A percentile compares a stretch with the other conserved stretches of the same genome.
phyloP scores from a whole-genome alignment of 2,113 vertebrate genomes.

The Psittacara wagleri region DNA sequence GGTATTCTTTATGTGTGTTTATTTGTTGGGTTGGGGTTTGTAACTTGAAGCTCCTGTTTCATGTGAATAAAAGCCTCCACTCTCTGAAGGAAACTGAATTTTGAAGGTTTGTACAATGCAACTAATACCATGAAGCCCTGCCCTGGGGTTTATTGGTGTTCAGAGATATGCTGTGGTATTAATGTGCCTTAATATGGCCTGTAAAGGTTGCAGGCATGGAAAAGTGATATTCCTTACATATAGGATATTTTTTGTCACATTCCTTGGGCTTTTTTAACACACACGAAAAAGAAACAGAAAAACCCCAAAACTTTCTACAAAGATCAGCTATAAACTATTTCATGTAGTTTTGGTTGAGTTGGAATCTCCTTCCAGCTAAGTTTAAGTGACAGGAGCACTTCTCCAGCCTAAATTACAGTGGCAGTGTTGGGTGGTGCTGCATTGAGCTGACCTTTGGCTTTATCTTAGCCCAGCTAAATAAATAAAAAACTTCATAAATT shows the following conservation, averaged over 20 bases:
- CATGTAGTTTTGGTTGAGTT: neutral
- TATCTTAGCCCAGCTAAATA: slow-evolving; percentile 1
- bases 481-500: slow-evolving; percentile 43
- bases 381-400: slow-evolving; percentile 17
- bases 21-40: neutral
- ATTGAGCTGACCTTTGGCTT: slow-evolving; percentile 39
- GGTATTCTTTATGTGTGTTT: neutral
- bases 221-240: neutral
- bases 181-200: neutral
- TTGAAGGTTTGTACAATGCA: neutral
- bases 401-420: slow-evolving; percentile 31
- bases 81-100: neutral
- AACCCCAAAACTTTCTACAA: neutral
- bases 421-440: neutral
- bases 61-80: neutral
- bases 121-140: neutral
- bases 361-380: neutral
- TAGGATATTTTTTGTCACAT: neutral
- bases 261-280: neutral
- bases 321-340: neutral
- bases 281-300: neutral
- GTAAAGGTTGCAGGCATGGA: neutral
- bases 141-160: neutral
- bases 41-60: neutral
- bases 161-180: neutral